Percentiles rank a stretch among this genome's conserved stretches.
Evolutionary conservation across 2,797 vertebrate species (phyloP).

Genomic region (Chloroceryle amazona): DNA sequence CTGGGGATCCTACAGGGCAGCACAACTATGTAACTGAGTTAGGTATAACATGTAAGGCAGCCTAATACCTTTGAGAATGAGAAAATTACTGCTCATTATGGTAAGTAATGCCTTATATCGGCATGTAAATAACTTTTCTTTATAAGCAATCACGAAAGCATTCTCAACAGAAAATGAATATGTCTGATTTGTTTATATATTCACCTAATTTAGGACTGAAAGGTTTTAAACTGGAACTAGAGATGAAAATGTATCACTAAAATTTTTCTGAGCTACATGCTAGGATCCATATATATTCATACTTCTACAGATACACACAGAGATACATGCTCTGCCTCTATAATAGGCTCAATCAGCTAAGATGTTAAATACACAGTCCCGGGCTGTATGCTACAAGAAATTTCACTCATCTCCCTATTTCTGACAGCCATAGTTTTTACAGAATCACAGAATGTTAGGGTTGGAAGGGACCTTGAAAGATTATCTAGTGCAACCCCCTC

Average conservation of each 20-base stretch:
- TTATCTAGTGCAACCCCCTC: too few species aligned
- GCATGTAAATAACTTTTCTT: conserved; percentile 70
- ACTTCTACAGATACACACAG: background rate
- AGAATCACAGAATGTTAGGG: too few species aligned
- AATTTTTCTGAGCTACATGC: conserved; percentile 22
- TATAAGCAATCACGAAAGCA: conserved; percentile 62
- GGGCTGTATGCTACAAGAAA: conserved; percentile 13
- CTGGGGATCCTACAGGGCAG: background rate
- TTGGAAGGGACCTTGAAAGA: too few species aligned
- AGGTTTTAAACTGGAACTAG: conserved; percentile 39
- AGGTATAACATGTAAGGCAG: background rate
- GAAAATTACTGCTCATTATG: conserved; percentile 65
- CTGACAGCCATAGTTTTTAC: conserved; percentile 31
- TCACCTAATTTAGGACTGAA: conserved; percentile 64
- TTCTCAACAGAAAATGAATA: conserved; percentile 72
- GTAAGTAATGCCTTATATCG: conserved; percentile 70
- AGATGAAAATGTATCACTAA: conserved; percentile 33
- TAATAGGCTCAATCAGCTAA: conserved; percentile 59
- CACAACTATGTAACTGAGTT: background rate
- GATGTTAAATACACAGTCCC: conserved; percentile 35
- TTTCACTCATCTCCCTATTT: conserved; percentile 36
- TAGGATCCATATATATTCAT: conserved; percentile 41
- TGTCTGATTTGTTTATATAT: conserved; percentile 71
- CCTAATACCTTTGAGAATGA: conserved; percentile 18
- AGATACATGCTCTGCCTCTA: conserved; percentile 5